phyloP scores from a whole-genome alignment of 2,113 vertebrate genomes.

The Odontophorus gujanensis region DNA sequence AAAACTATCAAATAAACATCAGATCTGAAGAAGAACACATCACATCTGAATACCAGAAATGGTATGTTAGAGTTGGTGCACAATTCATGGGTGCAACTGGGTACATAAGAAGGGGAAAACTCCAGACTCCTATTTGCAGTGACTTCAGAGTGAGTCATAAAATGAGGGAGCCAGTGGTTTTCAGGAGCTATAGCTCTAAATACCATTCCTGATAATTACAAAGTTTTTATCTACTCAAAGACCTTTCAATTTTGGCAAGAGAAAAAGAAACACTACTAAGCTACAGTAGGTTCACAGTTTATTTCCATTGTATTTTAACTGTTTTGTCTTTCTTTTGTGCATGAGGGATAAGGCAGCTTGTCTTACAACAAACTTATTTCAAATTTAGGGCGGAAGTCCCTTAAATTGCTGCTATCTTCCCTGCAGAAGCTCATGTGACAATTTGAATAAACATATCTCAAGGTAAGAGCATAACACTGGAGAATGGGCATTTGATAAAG shows the following conservation, averaged over 20 bases:
- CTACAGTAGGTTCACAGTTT: not conserved
- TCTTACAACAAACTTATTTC: slow-evolving; percentile 1
- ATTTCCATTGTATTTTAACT: not conserved
- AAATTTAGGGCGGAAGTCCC: not conserved
- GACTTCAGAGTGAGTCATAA: not conserved
- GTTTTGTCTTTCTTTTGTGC: not conserved
- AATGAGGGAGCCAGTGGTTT: not conserved
- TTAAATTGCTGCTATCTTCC: slow-evolving; percentile 29
- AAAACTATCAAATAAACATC: not conserved
- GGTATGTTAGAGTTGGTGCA: not conserved
- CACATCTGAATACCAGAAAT: not conserved
- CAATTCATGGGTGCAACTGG: not conserved
- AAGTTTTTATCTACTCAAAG: not conserved
- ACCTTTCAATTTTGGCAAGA: not conserved
- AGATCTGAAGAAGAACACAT: not conserved
- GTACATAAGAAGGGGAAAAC: not conserved
- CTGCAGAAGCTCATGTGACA: slow-evolving; percentile 9
- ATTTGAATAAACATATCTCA: slow-evolving; percentile 31
- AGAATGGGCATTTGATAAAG: not conserved
- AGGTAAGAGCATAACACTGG: not conserved
- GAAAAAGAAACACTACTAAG: not conserved
- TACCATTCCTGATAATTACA: not conserved
- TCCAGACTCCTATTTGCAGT: not conserved
- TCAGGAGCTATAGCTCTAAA: not conserved
- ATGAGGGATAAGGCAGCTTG: not conserved